Base-by-base conservation (phyloP, 2,113 vertebrate species). In the Piprites chloris region DNA sequence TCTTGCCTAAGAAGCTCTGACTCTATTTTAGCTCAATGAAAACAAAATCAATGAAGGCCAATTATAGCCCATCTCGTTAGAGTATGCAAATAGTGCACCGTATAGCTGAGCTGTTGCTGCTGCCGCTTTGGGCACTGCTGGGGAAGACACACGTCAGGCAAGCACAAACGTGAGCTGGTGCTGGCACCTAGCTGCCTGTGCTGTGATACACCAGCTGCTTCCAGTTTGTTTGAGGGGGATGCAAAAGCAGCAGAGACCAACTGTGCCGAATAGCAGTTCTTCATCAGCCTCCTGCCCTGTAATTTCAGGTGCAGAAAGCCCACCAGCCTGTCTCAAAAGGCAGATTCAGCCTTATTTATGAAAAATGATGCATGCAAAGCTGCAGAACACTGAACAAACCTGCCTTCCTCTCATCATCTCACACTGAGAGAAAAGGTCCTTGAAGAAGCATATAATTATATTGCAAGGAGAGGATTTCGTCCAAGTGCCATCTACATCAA, bases 1-100 rank as follows among this genome's bases (percentile, higher is more conserved):
- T 96, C 96, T 74, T 91, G 97, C 98, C 97, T 98, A 98, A 98
- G 98, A 98, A 98, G 98, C 98, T 99, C 97, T 97, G 98, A 99
- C 98, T 99, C 98, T 98, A 99, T 99, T 98, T 98, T 98, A 98
- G 98, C 98, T 99, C 98, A 99, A 99, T 99, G 98, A 99, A 98
- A 98, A 98, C 95, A 98, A 98, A 98, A 99, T 99, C 99, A 97
- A 99, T 99, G 97, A 97, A 97, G 98, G 98, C 98, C 98, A 99
- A 99, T 99, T 99, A 99, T 90, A 98, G 97, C 96, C 96, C 91
- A 97, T 98, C 98, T 99, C 97, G 96, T 99, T 99, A 99, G 98
- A 96, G 97, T 97, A 99, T 98, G 99, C 97, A 99, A 99, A 99
- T 98, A 73, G 97, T 83, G 49, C 90, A 73, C 86, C 84, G 55